Evolutionary conservation across 2,797 vertebrate species (phyloP).

Genomic region (Gymnoscopelus microlampas): DNA sequence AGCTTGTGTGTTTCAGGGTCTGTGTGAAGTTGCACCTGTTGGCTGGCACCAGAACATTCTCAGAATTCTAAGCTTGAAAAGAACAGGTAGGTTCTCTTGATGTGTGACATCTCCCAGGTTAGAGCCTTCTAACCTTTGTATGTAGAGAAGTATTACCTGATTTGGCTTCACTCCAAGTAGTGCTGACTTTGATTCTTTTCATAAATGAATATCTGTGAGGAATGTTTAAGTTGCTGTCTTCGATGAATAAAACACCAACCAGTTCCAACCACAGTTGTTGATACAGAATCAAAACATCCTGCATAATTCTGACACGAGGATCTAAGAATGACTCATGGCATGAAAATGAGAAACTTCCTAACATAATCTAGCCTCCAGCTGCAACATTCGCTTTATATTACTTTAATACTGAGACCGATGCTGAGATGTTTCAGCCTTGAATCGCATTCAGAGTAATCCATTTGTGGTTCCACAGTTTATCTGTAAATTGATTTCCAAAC

Average conservation of each 20-base stretch:
- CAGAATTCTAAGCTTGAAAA: background rate
- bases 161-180: slow-evolving; percentile 11
- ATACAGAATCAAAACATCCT: slow-evolving; percentile 14
- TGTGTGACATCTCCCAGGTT: slow-evolving; percentile 11
- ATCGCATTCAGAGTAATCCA: background rate
- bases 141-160: background rate
- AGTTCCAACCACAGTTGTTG: background rate
- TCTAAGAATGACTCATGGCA: slow-evolving; percentile 56
- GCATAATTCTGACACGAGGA: slow-evolving; percentile 56
- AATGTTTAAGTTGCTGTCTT: too few species aligned
- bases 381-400: slow-evolving; percentile 9
- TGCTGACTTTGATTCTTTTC: too few species aligned
- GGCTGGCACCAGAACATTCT: slow-evolving; percentile 2
- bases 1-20: background rate
- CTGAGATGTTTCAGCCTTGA: slow-evolving; percentile 25
- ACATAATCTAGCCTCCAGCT: slow-evolving; percentile 64
- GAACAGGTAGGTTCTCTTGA: background rate
- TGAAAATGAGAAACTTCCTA: slow-evolving; percentile 63
- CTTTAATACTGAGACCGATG: background rate
- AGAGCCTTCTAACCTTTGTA: too few species aligned
- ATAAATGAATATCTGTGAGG: too few species aligned
- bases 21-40: slow-evolving; percentile 53
- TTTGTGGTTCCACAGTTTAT: slow-evolving; percentile 14
- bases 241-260: background rate
- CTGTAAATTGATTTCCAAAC: slow-evolving; percentile 20